Evolutionary conservation across 2,797 vertebrate species (phyloP).

Genomic region (Melanotaenia trifasciata): DNA sequence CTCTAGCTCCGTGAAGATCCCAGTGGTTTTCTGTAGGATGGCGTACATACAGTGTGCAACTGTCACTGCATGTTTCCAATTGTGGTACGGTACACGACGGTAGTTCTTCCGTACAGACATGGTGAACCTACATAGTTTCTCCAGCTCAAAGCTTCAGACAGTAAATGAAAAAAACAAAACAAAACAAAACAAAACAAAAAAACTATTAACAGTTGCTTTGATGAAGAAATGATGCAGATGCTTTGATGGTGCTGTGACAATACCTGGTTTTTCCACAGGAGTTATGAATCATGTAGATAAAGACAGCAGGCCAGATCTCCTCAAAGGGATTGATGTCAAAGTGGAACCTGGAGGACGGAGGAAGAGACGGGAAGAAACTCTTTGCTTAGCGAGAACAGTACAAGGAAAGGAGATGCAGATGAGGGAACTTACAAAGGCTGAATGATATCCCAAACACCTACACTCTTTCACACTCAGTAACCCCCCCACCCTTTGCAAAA

Average conservation of each 20-base stretch:
- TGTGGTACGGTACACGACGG: constrained; percentile 97
- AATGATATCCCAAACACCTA: constrained; percentile 17
- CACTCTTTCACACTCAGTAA: constrained; percentile 4
- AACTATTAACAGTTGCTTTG: not conserved
- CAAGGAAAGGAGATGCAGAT: constrained; percentile 16
- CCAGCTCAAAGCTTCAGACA: constrained; percentile 91
- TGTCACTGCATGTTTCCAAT: constrained; percentile 98
- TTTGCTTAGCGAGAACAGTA: constrained; percentile 37
- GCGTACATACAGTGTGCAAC: constrained; percentile 98
- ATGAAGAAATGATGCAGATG: not conserved
- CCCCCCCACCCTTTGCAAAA: not conserved
- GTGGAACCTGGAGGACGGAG: constrained; percentile 87
- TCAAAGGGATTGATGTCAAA: constrained; percentile 97
- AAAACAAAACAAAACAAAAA: not conserved
- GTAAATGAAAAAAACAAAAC: not conserved
- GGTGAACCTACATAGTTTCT: constrained; percentile 97
- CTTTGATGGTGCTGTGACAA: not conserved
- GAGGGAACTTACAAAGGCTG: not conserved
- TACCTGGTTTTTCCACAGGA: constrained; percentile 95
- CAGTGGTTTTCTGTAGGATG: constrained; percentile 91
- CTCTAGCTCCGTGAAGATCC: constrained; percentile 95
- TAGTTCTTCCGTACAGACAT: constrained; percentile 99
- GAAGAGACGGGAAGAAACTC: constrained; percentile 26
- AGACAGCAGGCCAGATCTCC: constrained; percentile 96
- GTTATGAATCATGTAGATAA: constrained; percentile 96